These are phyloP conservation scores for Lytechinus variegatus DNA, from an alignment of 35 echinoderm and acorn worm species.

Conservation along the genomic window DNA sequence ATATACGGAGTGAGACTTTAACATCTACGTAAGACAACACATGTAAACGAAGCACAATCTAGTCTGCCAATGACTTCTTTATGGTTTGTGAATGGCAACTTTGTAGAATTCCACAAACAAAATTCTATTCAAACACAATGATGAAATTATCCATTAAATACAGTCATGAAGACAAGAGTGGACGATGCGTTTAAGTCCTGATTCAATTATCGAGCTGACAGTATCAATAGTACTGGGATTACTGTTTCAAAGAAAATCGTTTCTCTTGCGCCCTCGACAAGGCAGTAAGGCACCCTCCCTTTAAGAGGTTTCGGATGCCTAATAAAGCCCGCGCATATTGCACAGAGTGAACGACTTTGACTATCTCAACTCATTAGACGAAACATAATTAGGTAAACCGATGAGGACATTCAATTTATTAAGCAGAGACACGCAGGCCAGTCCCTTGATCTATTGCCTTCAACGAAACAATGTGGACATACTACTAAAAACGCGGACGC, in stretches of 20 bases:
- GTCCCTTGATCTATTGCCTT: background rate
- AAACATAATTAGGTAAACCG: background rate
- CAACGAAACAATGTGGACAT: background rate
- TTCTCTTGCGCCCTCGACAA: too few relatives aligned
- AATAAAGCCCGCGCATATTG: background rate
- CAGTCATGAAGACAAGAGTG: too few relatives aligned
- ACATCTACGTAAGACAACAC: background rate
- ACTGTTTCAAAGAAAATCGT: too few relatives aligned
- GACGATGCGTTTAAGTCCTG: too few relatives aligned
- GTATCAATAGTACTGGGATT: too few relatives aligned
- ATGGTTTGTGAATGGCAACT: too few relatives aligned
- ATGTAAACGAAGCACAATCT: too few relatives aligned
- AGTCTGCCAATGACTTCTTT: too few relatives aligned
- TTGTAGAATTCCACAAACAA: too few relatives aligned
- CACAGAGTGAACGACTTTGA: background rate
- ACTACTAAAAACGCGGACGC: background rate
- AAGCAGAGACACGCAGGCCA: background rate
- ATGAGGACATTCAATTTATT: slow-evolving; percentile 20
- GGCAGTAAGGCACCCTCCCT: background rate
- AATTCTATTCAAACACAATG: too few relatives aligned
- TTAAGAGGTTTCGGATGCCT: background rate
- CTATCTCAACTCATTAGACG: slow-evolving; percentile 11
- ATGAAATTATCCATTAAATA: too few relatives aligned
- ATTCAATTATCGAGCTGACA: too few relatives aligned
- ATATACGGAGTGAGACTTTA: background rate